These are phyloP conservation scores for Cecropterus lyciades DNA, from an alignment of 1,140 invertebrate species.

Conservation along the genomic window DNA sequence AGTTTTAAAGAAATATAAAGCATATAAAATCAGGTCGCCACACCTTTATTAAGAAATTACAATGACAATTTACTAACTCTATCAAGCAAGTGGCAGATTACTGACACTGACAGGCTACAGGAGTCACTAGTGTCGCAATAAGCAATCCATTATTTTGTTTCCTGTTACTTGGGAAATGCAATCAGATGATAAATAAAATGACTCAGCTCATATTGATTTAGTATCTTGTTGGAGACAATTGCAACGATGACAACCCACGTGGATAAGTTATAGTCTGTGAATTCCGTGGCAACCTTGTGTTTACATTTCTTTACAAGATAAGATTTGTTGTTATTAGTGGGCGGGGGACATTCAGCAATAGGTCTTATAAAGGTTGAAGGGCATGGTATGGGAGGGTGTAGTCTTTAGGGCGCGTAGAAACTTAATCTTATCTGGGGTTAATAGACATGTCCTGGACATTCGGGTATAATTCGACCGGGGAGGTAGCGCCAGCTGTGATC, in stretches of 20 bases:
- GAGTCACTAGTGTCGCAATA: constrained; percentile 3
- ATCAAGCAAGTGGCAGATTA: not conserved
- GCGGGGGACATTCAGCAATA: too few relatives aligned
- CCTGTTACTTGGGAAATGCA: constrained; percentile 23
- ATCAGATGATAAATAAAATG: constrained; percentile 29
- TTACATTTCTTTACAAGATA: not conserved
- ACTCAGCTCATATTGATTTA: constrained; percentile 23
- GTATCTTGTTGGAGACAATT: constrained; percentile 22
- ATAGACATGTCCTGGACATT: too few relatives aligned
- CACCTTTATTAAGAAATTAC: too few relatives aligned
- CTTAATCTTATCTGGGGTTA: too few relatives aligned
- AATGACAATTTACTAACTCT: too few relatives aligned
- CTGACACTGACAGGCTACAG: not conserved
- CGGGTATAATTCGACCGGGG: too few relatives aligned
- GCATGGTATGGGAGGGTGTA: too few relatives aligned
- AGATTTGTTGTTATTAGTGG: not conserved
- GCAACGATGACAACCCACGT: constrained; percentile 25
- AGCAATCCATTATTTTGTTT: constrained; percentile 24
- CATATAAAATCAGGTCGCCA: too few relatives aligned
- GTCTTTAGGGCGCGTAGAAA: too few relatives aligned
- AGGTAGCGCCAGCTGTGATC: too few relatives aligned
- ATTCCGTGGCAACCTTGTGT: not conserved
- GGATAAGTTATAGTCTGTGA: constrained; percentile 7
- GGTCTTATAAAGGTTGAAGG: too few relatives aligned
- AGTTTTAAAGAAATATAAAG: too few relatives aligned